Evolutionary conservation across 2,888 invertebrate genomes (phyloP).

Genomic region (Xanthorhoe designata): DNA sequence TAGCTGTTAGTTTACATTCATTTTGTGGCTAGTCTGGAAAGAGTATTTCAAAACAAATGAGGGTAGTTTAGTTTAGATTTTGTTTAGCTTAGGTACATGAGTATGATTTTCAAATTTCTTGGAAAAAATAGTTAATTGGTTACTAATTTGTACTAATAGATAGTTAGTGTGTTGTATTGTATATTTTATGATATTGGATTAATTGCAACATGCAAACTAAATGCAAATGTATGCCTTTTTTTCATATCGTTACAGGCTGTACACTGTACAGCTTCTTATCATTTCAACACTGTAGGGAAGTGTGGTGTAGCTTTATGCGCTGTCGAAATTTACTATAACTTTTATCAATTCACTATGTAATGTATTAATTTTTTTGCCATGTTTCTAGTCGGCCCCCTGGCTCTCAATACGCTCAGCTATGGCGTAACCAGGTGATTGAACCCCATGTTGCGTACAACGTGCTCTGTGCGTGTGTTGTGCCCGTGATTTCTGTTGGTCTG

Average conservation of each 20-base stretch:
- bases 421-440: constrained; percentile 47
- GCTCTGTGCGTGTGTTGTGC: constrained; percentile 24
- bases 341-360: not conserved
- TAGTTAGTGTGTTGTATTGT: no score
- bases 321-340: no score
- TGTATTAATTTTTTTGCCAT: constrained; percentile 18
- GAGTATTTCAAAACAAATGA: not conserved
- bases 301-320: not conserved
- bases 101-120: no score
- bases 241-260: no score
- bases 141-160: no score
- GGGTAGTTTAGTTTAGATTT: not conserved
- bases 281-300: not conserved
- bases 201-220: no score
- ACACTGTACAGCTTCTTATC: no score
- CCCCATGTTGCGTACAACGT: constrained; percentile 40
- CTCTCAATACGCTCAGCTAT: constrained; percentile 30
- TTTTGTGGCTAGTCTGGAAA: not conserved
- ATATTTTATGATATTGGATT: no score
- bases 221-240: no score
- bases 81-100: no score
- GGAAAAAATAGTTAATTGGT: no score
- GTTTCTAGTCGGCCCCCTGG: constrained; percentile 21
- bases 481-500: constrained; percentile 18
- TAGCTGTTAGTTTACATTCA: constrained; percentile 1